Evolutionary conservation across 2,888 invertebrate species (phyloP), one percentile per base, ranked within the genome.

Genomic region (Ophioninae sp.): DNA sequence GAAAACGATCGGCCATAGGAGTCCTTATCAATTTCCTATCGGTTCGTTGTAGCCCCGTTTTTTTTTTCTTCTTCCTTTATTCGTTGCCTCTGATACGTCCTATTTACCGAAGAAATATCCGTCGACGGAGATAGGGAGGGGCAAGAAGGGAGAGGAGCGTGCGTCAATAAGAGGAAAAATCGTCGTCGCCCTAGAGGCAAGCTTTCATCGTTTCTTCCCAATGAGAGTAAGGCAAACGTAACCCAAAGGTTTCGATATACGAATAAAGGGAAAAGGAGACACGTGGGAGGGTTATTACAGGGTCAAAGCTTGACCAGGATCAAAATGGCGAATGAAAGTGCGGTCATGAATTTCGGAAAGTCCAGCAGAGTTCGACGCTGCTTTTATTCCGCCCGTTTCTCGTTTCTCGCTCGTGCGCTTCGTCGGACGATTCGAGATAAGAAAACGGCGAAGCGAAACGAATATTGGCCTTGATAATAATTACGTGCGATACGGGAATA

Each of bases 401-500:
- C 50, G 0, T 50, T 50, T 3, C 30, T 30, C 17, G 17, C 13
- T 50, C 13, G 17, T 50, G 13, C 50, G 50, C 17, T 50, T 13
- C 17, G 6, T 17, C 17, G 13, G 20, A 57, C 50, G 8, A 57
- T n/a, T 57, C 23, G 17, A 2, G 0, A 23, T 17, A 6, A 10
- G 59, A 7, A 23, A 13, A 21, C n/a, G 37, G 21, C n/a, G 37
- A 69, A 41, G 44, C 17, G 7, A 50, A 17, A 50, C 17, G 41
- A 21, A 21, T 6, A 61, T n/a, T 10, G 17, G 56, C 64, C 20
- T 37, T 8, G 61, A 69, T 50, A 10, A 21, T 59, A 77, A 77
- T 83, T 57, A 67, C 68, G 68, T 13, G 13, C 20, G 56, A 70
- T 79, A 67, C 56, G 6, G 69, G 56, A 77, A 20, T 23, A 30